Evolutionary conservation across 2,113 vertebrate genomes (phyloP), one percentile per base, ranked within the genome.

Genomic region (Dunckerocampus dactyliophorus): DNA sequence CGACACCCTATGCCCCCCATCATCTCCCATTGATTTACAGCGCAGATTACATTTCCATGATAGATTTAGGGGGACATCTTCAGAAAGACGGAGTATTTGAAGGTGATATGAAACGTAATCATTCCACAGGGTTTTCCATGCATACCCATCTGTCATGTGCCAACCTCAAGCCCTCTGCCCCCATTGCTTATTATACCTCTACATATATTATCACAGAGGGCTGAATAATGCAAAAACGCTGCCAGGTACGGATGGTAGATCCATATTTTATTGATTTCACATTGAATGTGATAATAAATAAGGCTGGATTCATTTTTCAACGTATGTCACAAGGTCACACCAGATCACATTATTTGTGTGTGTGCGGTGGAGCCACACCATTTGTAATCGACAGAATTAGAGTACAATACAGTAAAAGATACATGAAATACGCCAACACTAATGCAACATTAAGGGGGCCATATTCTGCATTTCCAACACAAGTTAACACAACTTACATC

Each of bases 21-120:
- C 69, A 71, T 65, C 17, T 65, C 72, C 69, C 54, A 83, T 75
- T 81, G 74, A 80, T 85, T 81, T 71, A 76, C 57, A 64, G 37
- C 67, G 64, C 47, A 62, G 64, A 64, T 77, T 67, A 63, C 39
- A 62, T 70, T 66, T 60, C 56, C 47, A 49, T 65, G 71, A 77
- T 65, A 56, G 39, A 62, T 67, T 64, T 63, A 45, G 17, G 28
- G n/a, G 31, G 49, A 58, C 21, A 59, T 67, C 71, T 69, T 52
- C 43, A 22, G 61, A 66, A 67, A 48, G 66, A 60, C n/a, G 1
- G 1, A 43, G 50, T 15, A 20, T 59, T 51, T 56, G 46, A 63
- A 34, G 47, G 65, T 43, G 43, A 54, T 57, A 53, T 62, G 67
- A 56, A 8, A 46, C 48, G 47, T 71, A 53, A 71, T 67, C 22